Evolutionary conservation across 2,888 invertebrate genomes (phyloP).

Genomic region (Acronicta alni): DNA sequence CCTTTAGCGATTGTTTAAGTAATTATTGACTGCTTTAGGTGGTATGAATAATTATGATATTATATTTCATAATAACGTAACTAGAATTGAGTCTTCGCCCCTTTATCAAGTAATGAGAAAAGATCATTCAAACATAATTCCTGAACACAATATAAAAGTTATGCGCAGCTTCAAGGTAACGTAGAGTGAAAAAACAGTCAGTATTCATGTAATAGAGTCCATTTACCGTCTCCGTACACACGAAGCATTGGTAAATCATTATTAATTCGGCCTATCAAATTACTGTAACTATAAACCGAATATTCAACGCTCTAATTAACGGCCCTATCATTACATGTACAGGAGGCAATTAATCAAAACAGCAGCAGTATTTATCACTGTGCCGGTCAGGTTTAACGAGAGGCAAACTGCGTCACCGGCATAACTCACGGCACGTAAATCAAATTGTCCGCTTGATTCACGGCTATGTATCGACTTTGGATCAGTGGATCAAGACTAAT

Average conservation of each 20-base stretch:
- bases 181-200: no score
- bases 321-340: slow-evolving; percentile 28
- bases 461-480: slow-evolving; percentile 20
- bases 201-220: no score
- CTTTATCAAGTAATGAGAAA: no score
- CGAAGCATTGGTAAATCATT: neutral
- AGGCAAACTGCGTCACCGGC: slow-evolving; percentile 24
- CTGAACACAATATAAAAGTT: no score
- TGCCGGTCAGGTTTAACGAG: slow-evolving; percentile 35
- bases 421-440: slow-evolving; percentile 46
- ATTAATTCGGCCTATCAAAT: slow-evolving; percentile 14
- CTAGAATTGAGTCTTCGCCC: no score
- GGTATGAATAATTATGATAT: no score
- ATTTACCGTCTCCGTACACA: neutral
- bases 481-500: slow-evolving; percentile 18
- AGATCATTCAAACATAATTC: no score
- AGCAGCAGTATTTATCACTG: slow-evolving; percentile 30
- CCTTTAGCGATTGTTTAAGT: no score
- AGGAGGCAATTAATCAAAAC: slow-evolving; percentile 39
- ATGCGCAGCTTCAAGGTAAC: no score
- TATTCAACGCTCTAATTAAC: slow-evolving; percentile 26
- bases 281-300: slow-evolving; percentile 27
- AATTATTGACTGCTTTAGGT: no score
- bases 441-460: slow-evolving; percentile 50
- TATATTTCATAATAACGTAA: no score